Conservation (phyloP, 2,797 vertebrate genomes). For the Pseudocheirus occidentalis region DNA sequence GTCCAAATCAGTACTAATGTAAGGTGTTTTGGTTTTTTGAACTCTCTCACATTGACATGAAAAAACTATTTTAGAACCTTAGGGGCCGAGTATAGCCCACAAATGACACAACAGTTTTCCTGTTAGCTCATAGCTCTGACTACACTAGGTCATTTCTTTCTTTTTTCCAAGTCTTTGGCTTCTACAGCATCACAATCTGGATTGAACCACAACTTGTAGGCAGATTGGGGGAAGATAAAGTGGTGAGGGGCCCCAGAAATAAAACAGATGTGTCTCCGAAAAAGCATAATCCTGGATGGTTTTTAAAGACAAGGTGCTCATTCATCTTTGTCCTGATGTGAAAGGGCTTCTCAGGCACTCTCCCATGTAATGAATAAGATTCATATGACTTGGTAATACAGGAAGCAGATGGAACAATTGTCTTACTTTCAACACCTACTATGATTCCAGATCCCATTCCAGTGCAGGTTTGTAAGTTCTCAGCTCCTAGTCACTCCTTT, state of each 20-base stretch:
- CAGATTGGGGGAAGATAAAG: conserved; percentile 19
- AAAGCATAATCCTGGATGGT: conserved; percentile 51
- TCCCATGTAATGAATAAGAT: conserved; percentile 62
- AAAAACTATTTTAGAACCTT: background rate
- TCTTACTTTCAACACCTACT: background rate
- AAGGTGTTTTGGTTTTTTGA: background rate
- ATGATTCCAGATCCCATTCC: background rate
- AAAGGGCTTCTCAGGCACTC: conserved; percentile 70
- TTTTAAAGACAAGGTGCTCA: conserved; percentile 52
- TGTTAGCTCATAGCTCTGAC: background rate
- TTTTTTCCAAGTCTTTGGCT: background rate
- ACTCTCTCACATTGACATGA: background rate
- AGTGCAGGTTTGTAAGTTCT: background rate
- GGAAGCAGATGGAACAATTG: background rate
- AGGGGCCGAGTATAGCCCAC: background rate
- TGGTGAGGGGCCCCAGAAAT: conserved; percentile 46
- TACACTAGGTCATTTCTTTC: conserved; percentile 42
- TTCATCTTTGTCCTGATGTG: conserved; percentile 70
- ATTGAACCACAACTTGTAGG: conserved; percentile 49
- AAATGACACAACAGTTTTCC: background rate
- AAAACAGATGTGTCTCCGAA: conserved; percentile 68
- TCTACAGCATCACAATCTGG: conserved; percentile 47
- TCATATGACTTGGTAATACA: conserved; percentile 55
- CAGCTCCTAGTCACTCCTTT: background rate
- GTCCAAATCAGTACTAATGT: background rate